Base-by-base conservation (phyloP, 2,888 invertebrate genomes). In the Pogonocherus hispidulus region DNA sequence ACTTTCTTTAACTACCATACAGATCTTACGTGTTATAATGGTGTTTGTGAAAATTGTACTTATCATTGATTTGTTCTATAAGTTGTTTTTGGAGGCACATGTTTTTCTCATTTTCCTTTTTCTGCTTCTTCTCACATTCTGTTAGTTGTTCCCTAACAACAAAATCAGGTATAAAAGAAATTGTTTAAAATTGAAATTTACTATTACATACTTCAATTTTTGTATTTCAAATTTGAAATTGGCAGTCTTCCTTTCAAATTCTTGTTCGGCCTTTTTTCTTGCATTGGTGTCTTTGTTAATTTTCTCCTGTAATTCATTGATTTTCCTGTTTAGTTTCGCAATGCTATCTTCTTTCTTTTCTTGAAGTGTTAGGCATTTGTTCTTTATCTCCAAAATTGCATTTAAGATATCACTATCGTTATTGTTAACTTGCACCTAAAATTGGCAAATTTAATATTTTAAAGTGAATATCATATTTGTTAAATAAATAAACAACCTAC, bases 1-100 rank as follows among this genome's bases (percentile, higher is more conserved):
- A 16, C 18, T 32, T 3, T 52, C 3, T 51, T 14, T 3, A 2
- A 23, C 16, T 16, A n/a, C 8, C n/a, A 37, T 5, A n/a, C n/a
- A n/a, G 11, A n/a, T 35, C 68, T 44, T 55, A 69, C 68, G 37
- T 47, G 23, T 52, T 59, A 49, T 65, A 65, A 18, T 47, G 54
- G 14, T 55, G 27, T 56, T 47, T 65, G 37, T 65, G 55, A 6
- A 60, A 35, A 11, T 35, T 57, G 60, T 47, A 69, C n/a, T 62
- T 69, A 35, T 69, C 60, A 20, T 35, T 47, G 8, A 55, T 44
- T 37, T 65, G 60, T 37, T 69, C 68, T 18, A 69, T 16, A 14
- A 69, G 47, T 11, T 60, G 14, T 47, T 59, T 65, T 54, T 69
- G 68, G 23, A 69, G 63, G 0, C 47, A 60, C 9, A 41, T 14